These are phyloP conservation scores for Schizotus pectinicornis DNA, from an alignment of 2,888 invertebrate genomes.

Conservation along the genomic window DNA sequence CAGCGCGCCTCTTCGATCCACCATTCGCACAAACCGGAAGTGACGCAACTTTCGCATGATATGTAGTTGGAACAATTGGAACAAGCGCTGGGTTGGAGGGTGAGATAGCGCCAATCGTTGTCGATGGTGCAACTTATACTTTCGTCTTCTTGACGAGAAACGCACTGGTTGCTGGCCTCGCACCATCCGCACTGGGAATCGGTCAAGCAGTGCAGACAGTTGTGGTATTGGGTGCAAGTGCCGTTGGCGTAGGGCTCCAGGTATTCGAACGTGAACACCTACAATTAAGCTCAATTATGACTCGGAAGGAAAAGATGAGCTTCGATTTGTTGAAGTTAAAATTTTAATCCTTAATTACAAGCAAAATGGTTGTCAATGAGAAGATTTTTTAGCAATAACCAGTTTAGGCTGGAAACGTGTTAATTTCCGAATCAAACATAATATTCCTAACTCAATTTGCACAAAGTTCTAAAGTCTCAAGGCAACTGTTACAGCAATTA, in stretches of 20 bases:
- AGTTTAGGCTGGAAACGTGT: too few species aligned
- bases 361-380: too few species aligned
- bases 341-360: too few species aligned
- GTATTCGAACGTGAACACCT: conserved; percentile 83
- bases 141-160: conserved; percentile 73
- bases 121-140: conserved; percentile 63
- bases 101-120: conserved; percentile 79
- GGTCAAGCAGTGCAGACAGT: conserved; percentile 86
- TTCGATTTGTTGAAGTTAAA: too few species aligned
- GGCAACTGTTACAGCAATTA: too few species aligned
- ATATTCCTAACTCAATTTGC: too few species aligned
- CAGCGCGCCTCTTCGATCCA: conserved; percentile 87
- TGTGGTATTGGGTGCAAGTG: conserved; percentile 76
- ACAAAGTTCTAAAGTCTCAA: too few species aligned
- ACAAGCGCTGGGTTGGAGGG: conserved; percentile 82
- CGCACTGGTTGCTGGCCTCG: conserved; percentile 73
- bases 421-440: too few species aligned
- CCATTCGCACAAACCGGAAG: conserved; percentile 86
- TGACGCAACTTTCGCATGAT: conserved; percentile 83
- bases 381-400: too few species aligned
- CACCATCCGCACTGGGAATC: conserved; percentile 95
- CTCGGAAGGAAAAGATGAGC: too few species aligned
- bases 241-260: conserved; percentile 87
- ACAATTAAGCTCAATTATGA: too few species aligned
- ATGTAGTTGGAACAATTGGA: conserved; percentile 90